Percentiles rank a stretch among this genome's conserved stretches.
These are phyloP conservation scores for Lepilemur septentrionalis DNA, from an alignment of 2,797 vertebrate genomes.

Conservation along the genomic window DNA sequence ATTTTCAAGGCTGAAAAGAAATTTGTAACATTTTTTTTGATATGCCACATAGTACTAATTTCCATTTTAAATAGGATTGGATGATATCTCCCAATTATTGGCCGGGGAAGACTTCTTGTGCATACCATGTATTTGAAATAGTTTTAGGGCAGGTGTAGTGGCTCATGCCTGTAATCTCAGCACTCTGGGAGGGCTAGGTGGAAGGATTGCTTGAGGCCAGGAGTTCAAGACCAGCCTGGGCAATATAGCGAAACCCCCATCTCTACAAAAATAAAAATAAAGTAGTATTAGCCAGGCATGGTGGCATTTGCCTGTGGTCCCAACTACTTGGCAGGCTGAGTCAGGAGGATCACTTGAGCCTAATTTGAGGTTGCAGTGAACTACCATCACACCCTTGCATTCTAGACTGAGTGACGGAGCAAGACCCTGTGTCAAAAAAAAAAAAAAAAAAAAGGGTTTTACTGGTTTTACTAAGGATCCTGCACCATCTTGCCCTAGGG, in stretches of 20 bases:
- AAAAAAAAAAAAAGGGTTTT: neutral
- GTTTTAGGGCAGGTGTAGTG: neutral
- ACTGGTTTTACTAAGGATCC: neutral
- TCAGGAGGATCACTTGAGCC: neutral
- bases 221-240: neutral
- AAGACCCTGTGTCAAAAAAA: neutral
- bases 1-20: constrained; percentile 32
- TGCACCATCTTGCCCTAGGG: neutral
- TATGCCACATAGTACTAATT: neutral
- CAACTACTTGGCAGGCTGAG: neutral
- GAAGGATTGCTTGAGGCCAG: neutral
- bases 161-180: neutral
- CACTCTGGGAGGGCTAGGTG: neutral
- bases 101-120: neutral
- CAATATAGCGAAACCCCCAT: neutral
- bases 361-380: neutral
- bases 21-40: neutral
- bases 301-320: too few species aligned
- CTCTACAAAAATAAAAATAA: neutral
- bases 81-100: neutral
- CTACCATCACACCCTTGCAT: neutral
- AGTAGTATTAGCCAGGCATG: neutral
- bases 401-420: neutral
- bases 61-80: neutral
- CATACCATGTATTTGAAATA: neutral